Evolutionary conservation across 2,888 invertebrate species (phyloP).

Genomic region (Philopedon plagiatum): DNA sequence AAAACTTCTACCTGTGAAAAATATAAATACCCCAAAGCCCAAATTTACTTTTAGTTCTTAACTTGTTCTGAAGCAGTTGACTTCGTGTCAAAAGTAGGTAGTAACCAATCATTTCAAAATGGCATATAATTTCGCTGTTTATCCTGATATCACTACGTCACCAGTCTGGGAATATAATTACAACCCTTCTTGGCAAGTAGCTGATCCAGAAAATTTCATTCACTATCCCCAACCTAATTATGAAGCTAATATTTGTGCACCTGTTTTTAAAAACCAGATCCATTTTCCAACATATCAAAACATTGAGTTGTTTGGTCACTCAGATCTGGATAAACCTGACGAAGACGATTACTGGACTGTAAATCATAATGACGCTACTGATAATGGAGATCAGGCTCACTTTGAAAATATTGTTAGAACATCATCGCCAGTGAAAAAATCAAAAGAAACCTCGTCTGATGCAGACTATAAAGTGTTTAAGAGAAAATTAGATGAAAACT

Average conservation of each 20-base stretch:
- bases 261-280: neutral
- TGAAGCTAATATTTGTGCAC: neutral
- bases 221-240: neutral
- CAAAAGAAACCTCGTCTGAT: neutral
- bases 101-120: neutral
- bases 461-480: neutral
- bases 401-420: constrained; percentile 7
- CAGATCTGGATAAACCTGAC: neutral
- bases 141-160: neutral
- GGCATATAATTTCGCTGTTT: neutral
- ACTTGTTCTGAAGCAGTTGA: neutral
- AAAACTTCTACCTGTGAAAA: neutral
- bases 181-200: neutral
- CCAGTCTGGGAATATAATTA: neutral
- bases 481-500: neutral
- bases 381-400: neutral
- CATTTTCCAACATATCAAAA: neutral
- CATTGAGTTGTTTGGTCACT: too few relatives aligned
- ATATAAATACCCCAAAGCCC: neutral
- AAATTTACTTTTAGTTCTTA: neutral
- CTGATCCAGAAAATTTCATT: neutral
- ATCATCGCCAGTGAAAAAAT: neutral
- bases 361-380: neutral
- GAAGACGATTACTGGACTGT: neutral
- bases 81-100: neutral